Evolutionary conservation across 2,888 invertebrate genomes (phyloP).

Genomic region (Hemistola chrysoprasaria): DNA sequence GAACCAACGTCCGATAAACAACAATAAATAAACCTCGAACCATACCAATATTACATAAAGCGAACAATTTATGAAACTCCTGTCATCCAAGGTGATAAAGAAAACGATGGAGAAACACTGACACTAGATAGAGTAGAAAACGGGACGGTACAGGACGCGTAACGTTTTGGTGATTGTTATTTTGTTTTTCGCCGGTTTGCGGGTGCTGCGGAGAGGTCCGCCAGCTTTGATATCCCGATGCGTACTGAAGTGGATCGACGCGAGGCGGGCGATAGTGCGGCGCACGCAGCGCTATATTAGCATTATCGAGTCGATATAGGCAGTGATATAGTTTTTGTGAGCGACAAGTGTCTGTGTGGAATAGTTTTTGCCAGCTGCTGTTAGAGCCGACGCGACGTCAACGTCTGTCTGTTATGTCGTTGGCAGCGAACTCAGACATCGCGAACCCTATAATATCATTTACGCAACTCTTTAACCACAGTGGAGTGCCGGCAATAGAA

Average conservation of each 20-base stretch:
- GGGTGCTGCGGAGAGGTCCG: slow-evolving; percentile 44
- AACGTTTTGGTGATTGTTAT: slow-evolving; percentile 40
- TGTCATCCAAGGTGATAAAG: slow-evolving; percentile 15
- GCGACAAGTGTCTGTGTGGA: slow-evolving; percentile 31
- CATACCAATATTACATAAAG: slow-evolving; percentile 6
- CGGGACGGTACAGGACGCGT: slow-evolving; percentile 66
- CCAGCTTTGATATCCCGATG: slow-evolving; percentile 48
- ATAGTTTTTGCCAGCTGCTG: no score
- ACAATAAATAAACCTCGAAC: slow-evolving; percentile 27
- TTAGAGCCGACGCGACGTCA: no score
- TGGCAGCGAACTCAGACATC: no score
- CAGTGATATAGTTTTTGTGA: slow-evolving; percentile 34
- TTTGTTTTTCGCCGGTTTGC: slow-evolving; percentile 51
- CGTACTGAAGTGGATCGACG: slow-evolving; percentile 68
- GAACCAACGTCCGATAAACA: slow-evolving; percentile 35
- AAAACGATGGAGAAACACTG: slow-evolving; percentile 31
- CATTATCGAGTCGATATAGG: slow-evolving; percentile 67
- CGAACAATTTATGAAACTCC: no score
- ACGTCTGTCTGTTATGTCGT: no score
- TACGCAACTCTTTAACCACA: no score
- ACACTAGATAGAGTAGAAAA: slow-evolving; percentile 44
- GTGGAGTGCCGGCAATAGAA: no score
- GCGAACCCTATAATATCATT: no score
- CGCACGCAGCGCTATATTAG: slow-evolving; percentile 60
- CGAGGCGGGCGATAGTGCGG: slow-evolving; percentile 57